A percentile compares a stretch with the other conserved stretches of the same genome.
Evolutionary conservation across 2,113 vertebrate species (phyloP).

Genomic region (Serinus canaria): DNA sequence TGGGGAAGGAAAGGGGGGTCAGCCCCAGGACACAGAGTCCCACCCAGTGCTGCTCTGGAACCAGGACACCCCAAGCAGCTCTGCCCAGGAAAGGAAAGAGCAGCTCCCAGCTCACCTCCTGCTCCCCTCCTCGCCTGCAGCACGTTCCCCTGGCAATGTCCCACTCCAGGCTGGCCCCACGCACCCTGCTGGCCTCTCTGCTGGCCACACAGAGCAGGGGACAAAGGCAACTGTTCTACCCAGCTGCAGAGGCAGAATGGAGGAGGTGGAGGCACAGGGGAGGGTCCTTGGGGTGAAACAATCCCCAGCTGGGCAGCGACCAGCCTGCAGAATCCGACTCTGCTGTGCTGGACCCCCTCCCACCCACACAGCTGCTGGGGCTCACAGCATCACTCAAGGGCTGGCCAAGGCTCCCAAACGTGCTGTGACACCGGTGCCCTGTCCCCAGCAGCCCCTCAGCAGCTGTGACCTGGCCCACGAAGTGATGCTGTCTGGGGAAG

Average conservation of each 20-base stretch:
- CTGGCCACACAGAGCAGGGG: neutral
- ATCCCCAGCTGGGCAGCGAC: neutral
- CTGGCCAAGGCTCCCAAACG: neutral
- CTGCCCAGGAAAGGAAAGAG: fast-evolving
- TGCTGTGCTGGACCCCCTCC: neutral
- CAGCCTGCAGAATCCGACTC: fast-evolving
- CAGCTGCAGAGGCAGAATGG: neutral
- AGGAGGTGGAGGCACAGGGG: neutral
- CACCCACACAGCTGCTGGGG: neutral
- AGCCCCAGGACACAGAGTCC: neutral
- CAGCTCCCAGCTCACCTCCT: neutral
- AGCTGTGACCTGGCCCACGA: fast-evolving
- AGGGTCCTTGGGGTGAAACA: neutral
- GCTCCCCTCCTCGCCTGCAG: neutral
- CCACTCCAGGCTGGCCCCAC: neutral
- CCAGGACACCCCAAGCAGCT: neutral
- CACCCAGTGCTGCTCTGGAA: neutral
- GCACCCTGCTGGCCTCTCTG: neutral
- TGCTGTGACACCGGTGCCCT: neutral
- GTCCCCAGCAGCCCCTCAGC: neutral
- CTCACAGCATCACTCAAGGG: neutral
- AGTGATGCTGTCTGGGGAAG: neutral
- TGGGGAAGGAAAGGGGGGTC: fast-evolving
- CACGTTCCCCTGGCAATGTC: neutral
- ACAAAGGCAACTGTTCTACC: neutral